Evolutionary conservation across 2,797 vertebrate genomes (phyloP).

Genomic region (Microchirus variegatus): DNA sequence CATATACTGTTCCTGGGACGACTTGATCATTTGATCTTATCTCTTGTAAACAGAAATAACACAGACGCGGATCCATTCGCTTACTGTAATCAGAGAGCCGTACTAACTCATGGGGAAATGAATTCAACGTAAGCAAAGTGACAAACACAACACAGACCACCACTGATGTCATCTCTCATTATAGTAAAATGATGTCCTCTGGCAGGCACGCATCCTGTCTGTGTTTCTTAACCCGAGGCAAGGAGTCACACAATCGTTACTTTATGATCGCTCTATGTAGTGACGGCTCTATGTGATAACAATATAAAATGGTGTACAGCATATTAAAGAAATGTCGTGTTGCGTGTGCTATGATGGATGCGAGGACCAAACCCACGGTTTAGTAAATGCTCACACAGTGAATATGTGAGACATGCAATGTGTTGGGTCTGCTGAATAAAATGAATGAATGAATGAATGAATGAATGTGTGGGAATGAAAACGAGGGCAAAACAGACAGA

Average conservation of each 20-base stretch:
- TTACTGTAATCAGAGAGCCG: not conserved
- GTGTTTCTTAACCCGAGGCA: not conserved
- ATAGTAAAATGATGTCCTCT: too few species aligned
- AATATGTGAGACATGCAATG: conserved; percentile 46
- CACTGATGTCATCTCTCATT: too few species aligned
- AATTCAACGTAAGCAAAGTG: not conserved
- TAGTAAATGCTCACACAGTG: not conserved
- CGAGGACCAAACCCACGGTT: too few species aligned
- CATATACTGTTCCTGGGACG: too few species aligned
- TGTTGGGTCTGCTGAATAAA: conserved; percentile 47
- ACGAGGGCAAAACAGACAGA: conserved; percentile 15
- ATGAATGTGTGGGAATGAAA: conserved; percentile 30
- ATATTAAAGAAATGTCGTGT: too few species aligned
- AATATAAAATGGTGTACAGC: too few species aligned
- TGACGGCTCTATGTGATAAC: too few species aligned
- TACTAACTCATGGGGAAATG: not conserved
- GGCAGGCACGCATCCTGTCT: not conserved
- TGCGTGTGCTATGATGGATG: too few species aligned
- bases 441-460: conserved; percentile 17
- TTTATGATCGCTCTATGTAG: too few species aligned
- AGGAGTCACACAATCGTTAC: not conserved
- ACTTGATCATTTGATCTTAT: too few species aligned
- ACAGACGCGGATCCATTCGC: not conserved
- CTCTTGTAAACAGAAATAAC: not conserved
- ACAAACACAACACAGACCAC: too few species aligned